A percentile compares a stretch with the other conserved stretches of the same genome.
These are phyloP conservation scores for Cotesia chilonis DNA, from an alignment of 1,140 invertebrate genomes.

Conservation along the genomic window DNA sequence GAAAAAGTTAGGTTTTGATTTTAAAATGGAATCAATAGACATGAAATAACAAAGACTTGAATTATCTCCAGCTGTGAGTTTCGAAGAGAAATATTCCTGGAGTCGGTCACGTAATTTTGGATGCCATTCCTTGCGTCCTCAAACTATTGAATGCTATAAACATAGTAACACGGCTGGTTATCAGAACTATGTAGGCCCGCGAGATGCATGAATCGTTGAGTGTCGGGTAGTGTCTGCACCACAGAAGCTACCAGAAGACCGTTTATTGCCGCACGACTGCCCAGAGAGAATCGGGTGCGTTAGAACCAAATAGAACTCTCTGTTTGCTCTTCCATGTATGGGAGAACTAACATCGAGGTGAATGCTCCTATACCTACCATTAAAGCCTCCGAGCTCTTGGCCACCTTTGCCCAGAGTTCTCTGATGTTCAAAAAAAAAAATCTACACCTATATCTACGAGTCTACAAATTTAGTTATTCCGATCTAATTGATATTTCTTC, in stretches of 20 bases:
- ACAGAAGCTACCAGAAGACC: not conserved
- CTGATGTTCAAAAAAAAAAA: too few relatives aligned
- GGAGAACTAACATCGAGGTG: constrained; percentile 1
- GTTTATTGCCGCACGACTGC: not conserved
- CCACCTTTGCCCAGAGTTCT: too few relatives aligned
- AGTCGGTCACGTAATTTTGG: constrained; percentile 8
- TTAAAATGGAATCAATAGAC: too few relatives aligned
- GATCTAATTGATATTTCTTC: too few relatives aligned
- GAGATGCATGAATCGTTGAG: not conserved
- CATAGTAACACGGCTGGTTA: not conserved
- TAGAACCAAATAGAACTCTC: not conserved
- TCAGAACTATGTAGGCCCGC: not conserved
- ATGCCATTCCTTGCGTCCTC: constrained; percentile 12
- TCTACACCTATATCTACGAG: too few relatives aligned
- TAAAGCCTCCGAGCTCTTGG: too few relatives aligned
- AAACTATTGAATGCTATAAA: constrained; percentile 1
- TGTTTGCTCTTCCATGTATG: not conserved
- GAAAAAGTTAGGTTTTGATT: too few relatives aligned
- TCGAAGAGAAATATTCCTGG: too few relatives aligned
- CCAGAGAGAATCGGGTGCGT: constrained; percentile 5
- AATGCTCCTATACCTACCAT: not conserved
- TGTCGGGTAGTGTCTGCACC: not conserved
- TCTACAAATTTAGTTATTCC: too few relatives aligned
- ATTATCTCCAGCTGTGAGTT: too few relatives aligned
- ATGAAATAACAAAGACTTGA: too few relatives aligned